These are phyloP conservation scores for Alethe diademata DNA, from an alignment of 2,113 vertebrate species.

Conservation along the genomic window DNA sequence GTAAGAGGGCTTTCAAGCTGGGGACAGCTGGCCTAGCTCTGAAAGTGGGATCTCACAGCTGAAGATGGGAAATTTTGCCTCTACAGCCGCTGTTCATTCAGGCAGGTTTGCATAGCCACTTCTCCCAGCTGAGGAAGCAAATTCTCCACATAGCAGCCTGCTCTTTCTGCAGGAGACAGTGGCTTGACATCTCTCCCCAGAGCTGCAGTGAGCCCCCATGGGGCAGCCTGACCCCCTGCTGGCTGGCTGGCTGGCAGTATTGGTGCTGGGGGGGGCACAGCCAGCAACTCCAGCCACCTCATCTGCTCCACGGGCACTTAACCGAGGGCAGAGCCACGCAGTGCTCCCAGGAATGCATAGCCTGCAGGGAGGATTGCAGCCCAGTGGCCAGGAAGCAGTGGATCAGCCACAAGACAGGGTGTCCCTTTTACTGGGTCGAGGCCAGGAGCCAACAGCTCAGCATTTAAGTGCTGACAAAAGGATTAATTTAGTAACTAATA, in stretches of 20 bases:
- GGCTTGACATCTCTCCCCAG: background rate
- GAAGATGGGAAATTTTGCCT: background rate
- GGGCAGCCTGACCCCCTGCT: background rate
- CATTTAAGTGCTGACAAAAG: slow-evolving; percentile 44
- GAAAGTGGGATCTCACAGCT: background rate
- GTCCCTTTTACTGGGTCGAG: background rate
- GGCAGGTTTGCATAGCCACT: background rate
- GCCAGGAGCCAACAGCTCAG: slow-evolving; percentile 20
- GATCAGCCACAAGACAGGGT: background rate
- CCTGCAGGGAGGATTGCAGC: background rate
- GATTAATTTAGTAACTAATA: slow-evolving; percentile 58
- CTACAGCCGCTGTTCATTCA: background rate
- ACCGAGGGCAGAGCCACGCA: background rate
- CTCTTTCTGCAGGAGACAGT: background rate
- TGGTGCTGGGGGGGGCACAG: background rate
- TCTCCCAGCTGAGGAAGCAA: background rate
- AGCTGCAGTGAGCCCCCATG: accelerated
- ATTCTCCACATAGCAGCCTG: background rate
- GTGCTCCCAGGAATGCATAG: accelerated
- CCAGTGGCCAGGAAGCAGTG: accelerated
- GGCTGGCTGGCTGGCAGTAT: background rate
- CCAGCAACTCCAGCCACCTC: background rate
- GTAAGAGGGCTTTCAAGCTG: background rate
- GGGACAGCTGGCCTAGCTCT: background rate
- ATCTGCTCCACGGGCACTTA: background rate